These are phyloP conservation scores for Orchesella cincta DNA, from an alignment of 1,140 invertebrate species.

Conservation along the genomic window DNA sequence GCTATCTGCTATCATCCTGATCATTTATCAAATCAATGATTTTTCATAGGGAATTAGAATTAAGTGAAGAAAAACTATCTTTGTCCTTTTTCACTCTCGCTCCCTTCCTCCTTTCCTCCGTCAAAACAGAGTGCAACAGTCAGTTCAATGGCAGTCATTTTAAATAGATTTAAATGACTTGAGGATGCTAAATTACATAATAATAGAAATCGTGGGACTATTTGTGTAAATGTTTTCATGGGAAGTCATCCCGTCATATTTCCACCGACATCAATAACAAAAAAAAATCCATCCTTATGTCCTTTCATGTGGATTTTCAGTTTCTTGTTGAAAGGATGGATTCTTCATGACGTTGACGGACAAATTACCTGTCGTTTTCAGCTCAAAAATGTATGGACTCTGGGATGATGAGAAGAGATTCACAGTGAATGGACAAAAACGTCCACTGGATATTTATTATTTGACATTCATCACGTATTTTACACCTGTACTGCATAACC, in stretches of 20 bases:
- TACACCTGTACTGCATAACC: no score
- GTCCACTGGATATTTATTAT: not conserved
- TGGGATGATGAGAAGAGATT: not conserved
- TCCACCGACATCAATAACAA: constrained; percentile 30
- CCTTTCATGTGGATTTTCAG: not conserved
- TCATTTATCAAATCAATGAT: constrained; percentile 30
- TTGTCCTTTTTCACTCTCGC: not conserved
- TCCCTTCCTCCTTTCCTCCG: no score
- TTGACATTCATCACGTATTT: not conserved
- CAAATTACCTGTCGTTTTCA: constrained; percentile 45
- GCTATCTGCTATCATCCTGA: no score
- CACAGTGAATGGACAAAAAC: constrained; percentile 13
- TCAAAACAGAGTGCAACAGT: no score
- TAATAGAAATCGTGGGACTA: constrained; percentile 26
- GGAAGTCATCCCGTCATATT: constrained; percentile 45
- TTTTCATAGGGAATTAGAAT: constrained; percentile 1
- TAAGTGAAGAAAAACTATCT: not conserved
- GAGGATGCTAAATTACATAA: constrained; percentile 9
- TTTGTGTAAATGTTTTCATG: constrained; percentile 40
- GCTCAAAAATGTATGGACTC: not conserved
- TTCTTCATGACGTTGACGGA: constrained; percentile 43
- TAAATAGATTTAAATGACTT: constrained; percentile 14
- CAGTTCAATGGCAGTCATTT: not conserved
- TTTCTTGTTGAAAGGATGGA: not conserved
- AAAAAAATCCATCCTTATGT: constrained; percentile 7